Evolutionary conservation across 2,797 vertebrate genomes (phyloP).

Genomic region (Amphiprion clarkii): DNA sequence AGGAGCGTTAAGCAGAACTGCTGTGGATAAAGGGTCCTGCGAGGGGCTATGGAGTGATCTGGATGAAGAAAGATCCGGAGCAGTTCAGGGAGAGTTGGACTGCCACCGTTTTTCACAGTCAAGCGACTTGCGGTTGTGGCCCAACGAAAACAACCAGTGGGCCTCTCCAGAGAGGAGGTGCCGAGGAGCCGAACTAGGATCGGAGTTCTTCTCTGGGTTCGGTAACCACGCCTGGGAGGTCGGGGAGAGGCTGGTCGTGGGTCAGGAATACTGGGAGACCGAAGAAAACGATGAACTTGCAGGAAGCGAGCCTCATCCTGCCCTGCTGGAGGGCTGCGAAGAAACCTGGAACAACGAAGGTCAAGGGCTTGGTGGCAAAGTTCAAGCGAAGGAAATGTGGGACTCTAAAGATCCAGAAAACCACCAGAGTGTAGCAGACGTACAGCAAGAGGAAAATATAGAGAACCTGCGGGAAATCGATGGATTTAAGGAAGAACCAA

Average conservation of each 20-base stretch:
- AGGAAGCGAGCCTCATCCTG: constrained; percentile 83
- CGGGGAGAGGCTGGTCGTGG: constrained; percentile 73
- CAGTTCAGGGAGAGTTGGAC: constrained; percentile 79
- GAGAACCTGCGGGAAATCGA: constrained; percentile 74
- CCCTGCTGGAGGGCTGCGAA: constrained; percentile 63
- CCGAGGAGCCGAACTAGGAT: constrained; percentile 77
- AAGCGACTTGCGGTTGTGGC: constrained; percentile 78
- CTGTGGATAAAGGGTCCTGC: constrained; percentile 56
- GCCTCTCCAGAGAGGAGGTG: constrained; percentile 79
- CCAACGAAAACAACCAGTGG: constrained; percentile 87
- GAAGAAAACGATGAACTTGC: constrained; percentile 87
- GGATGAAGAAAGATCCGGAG: constrained; percentile 71
- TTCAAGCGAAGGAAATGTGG: constrained; percentile 37
- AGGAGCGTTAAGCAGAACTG: constrained; percentile 36
- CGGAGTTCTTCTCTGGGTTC: constrained; percentile 82
- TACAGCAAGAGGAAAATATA: constrained; percentile 85
- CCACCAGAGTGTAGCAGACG: constrained; percentile 36
- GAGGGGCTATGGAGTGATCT: constrained; percentile 75
- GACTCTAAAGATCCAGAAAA: constrained; percentile 38
- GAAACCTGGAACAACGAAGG: constrained; percentile 79
- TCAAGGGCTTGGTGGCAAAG: constrained; percentile 51
- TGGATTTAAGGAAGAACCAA: constrained; percentile 32
- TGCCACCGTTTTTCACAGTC: constrained; percentile 78
- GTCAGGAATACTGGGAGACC: constrained; percentile 82
- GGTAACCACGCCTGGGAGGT: constrained; percentile 77